Evolutionary conservation across 2,888 invertebrate genomes (phyloP), one percentile per base, ranked within the genome.

Genomic region (Seira musarum): DNA sequence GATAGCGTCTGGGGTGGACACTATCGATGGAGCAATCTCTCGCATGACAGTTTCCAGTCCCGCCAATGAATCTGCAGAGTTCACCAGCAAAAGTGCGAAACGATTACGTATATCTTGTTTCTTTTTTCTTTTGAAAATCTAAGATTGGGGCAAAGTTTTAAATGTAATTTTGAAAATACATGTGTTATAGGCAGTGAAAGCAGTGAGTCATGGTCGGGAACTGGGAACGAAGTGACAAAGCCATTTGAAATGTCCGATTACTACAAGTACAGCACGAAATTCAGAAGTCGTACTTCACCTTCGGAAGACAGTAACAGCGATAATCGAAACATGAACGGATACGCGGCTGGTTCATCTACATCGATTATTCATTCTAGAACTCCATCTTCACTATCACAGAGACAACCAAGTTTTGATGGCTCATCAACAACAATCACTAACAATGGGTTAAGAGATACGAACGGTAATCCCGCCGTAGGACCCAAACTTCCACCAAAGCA

Each of bases 171-270:
- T n/a, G n/a, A n/a, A n/a, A n/a, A n/a, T n/a, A n/a, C n/a, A n/a
- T n/a, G n/a, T 30, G 19, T 19, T 40, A 35, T 64, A 85, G 85
- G 84, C 67, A 85, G 84, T 67, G 85, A 84, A 82, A 83, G 83
- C 63, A 82, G 81, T 24, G 83, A 83, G 53, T 70, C 78, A 0
- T 81, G 81, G 79, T 68, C 66, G n/a, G 81, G 76, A 21, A 17
- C 68, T 19, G 61, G 80, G 5, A 84, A 86, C 61, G 98, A 98
- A 90, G 95, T 96, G 76, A 95, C 96, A 0, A 98, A 98, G 88
- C 98, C 98, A 1, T 98, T 97, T 90, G 98, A 98, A 91, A 97
- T 98, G 95, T 94, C 97, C 0, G 98, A 98, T 89, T 98, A 97
- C 89, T 98, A 97, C 89, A 98, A 98, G 89, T 98, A 98, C 89